These are phyloP conservation scores for Scortum barcoo DNA, from an alignment of 2,113 vertebrate genomes.

Conservation along the genomic window DNA sequence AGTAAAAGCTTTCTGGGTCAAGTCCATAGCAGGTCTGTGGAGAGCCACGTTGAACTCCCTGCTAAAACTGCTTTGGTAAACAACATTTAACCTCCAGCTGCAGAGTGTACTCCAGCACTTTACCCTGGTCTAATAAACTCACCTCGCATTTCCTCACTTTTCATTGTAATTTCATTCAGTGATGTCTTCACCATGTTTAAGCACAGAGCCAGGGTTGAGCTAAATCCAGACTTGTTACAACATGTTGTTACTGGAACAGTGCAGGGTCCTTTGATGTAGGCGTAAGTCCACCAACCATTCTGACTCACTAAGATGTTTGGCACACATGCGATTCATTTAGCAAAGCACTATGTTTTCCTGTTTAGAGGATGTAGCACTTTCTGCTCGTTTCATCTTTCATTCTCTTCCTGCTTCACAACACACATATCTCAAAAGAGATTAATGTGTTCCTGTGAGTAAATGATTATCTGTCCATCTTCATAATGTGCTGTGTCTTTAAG, in stretches of 20 bases:
- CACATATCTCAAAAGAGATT: not conserved
- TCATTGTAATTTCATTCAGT: conserved; percentile 4
- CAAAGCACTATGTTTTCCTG: not conserved
- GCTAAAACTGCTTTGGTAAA: conserved; percentile 21
- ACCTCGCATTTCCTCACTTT: conserved; percentile 20
- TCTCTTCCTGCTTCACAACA: not conserved
- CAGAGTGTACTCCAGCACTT: not conserved
- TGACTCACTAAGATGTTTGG: conserved; percentile 38
- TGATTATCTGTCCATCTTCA: not conserved
- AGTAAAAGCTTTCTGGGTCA: not conserved
- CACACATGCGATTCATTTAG: conserved; percentile 20
- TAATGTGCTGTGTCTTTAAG: not conserved
- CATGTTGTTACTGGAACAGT: conserved; percentile 20
- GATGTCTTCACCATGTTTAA: conserved; percentile 11
- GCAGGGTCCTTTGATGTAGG: conserved; percentile 22
- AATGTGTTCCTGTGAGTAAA: not conserved
- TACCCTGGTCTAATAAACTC: not conserved
- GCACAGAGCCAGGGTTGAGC: not conserved
- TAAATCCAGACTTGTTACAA: conserved; percentile 34
- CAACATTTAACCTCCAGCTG: not conserved
- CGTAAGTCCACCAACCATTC: conserved; percentile 28
- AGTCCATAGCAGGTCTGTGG: not conserved
- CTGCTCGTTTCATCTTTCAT: not conserved
- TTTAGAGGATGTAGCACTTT: conserved; percentile 25
- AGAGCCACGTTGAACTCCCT: not conserved